phyloP scores from a whole-genome alignment of 2,888 invertebrate genomes.

The Platycheirus rosarum region DNA sequence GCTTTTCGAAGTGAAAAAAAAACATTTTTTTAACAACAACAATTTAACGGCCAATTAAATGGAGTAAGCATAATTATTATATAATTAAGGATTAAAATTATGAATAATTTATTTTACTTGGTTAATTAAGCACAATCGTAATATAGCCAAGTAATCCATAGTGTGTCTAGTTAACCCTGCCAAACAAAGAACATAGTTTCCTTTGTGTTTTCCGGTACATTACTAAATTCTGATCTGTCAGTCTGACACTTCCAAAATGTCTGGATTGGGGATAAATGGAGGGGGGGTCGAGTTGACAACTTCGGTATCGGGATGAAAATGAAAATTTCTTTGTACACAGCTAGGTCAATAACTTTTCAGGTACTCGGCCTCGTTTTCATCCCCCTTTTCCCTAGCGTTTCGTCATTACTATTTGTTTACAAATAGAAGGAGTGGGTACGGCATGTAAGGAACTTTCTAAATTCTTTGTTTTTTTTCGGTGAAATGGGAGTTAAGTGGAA shows the following conservation, averaged over 20 bases:
- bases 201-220: constrained; percentile 13
- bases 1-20: constrained; percentile 13
- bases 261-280: too few species aligned
- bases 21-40: too few species aligned
- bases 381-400: constrained; percentile 7
- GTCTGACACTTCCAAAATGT: too few species aligned
- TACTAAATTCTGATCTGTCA: constrained; percentile 7
- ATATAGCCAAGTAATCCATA: too few species aligned
- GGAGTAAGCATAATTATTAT: constrained; percentile 8
- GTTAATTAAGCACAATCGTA: too few species aligned
- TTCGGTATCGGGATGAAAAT: not conserved
- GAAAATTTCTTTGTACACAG: not conserved
- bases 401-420: constrained; percentile 47
- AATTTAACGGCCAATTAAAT: not conserved
- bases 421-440: constrained; percentile 19
- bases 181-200: constrained; percentile 22
- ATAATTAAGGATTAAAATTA: not conserved
- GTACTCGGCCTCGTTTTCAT: constrained; percentile 14
- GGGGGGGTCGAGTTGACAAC: not conserved
- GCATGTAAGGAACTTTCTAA: not conserved
- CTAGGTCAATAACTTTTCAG: constrained; percentile 62
- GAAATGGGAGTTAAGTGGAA: not conserved
- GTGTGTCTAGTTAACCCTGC: not conserved
- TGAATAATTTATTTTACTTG: too few species aligned
- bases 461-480: not conserved